These are phyloP conservation scores for Pholis gunnellus DNA, from an alignment of 2,113 vertebrate species.

Conservation along the genomic window DNA sequence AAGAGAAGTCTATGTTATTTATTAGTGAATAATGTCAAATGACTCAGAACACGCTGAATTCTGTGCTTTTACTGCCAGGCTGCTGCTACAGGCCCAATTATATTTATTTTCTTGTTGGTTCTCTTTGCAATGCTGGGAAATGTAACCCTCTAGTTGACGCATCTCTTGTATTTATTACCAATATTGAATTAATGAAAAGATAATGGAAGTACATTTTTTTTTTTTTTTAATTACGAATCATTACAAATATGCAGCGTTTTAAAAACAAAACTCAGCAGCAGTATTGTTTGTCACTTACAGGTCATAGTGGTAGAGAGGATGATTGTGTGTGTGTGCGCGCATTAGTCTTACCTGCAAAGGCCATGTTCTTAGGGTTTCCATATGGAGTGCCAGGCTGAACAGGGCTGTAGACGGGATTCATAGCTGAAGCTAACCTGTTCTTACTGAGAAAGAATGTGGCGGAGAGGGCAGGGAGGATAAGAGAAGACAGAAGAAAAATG, in stretches of 20 bases:
- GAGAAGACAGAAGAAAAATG: constrained; percentile 24
- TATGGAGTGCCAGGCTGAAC: constrained; percentile 98
- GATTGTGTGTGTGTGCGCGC: neutral
- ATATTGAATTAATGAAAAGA: no score
- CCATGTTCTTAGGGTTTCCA: constrained; percentile 98
- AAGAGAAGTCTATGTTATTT: no score
- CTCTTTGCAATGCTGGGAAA: no score
- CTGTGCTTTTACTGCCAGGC: no score
- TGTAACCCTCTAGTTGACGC: no score
- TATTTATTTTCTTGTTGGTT: no score
- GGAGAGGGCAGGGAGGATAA: constrained; percentile 43
- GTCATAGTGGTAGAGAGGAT: neutral
- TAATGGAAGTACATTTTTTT: no score
- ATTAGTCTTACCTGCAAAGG: constrained; percentile 89
- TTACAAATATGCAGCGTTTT: no score
- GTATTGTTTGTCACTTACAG: neutral
- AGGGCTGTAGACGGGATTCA: constrained; percentile 99
- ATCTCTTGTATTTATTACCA: no score
- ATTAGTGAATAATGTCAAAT: neutral
- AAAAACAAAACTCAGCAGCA: neutral
- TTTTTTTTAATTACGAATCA: no score
- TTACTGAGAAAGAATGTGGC: constrained; percentile 76
- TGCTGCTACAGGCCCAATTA: no score
- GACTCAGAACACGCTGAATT: neutral
- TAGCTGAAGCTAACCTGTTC: constrained; percentile 92